Conservation (phyloP, 2,888 invertebrate genomes). For the Zootermopsis nevadensis region DNA sequence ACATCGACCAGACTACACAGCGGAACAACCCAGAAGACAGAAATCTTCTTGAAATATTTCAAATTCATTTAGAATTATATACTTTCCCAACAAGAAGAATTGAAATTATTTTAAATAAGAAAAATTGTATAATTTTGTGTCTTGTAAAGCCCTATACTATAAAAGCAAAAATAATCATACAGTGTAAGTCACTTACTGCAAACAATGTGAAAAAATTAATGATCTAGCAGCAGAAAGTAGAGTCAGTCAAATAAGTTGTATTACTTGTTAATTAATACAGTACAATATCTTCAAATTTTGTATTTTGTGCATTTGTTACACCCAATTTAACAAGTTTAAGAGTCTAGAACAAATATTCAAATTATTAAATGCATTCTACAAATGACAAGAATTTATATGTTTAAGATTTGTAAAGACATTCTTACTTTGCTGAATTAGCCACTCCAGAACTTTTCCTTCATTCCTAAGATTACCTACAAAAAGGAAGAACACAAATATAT, state of each 20-base stretch:
- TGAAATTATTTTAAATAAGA: background rate
- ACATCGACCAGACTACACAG: too few relatives aligned
- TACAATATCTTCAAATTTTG: background rate
- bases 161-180: background rate
- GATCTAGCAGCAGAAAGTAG: background rate
- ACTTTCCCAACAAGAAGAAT: background rate
- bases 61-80: too few relatives aligned
- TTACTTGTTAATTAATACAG: constrained; percentile 17
- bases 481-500: constrained; percentile 54
- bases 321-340: constrained; percentile 1
- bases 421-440: constrained; percentile 97
- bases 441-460: constrained; percentile 94
- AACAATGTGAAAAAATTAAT: background rate
- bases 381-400: constrained; percentile 18
- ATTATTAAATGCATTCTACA: constrained; percentile 6
- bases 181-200: background rate
- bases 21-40: too few relatives aligned
- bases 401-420: constrained; percentile 58
- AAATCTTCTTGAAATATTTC: too few relatives aligned
- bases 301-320: constrained; percentile 11
- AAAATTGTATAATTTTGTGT: too few relatives aligned
- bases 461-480: constrained; percentile 93
- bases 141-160: background rate
- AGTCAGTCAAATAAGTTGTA: constrained; percentile 4
- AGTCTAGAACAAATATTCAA: background rate